Conservation (phyloP, 2,888 invertebrate species). For the Drosophila siamana region DNA sequence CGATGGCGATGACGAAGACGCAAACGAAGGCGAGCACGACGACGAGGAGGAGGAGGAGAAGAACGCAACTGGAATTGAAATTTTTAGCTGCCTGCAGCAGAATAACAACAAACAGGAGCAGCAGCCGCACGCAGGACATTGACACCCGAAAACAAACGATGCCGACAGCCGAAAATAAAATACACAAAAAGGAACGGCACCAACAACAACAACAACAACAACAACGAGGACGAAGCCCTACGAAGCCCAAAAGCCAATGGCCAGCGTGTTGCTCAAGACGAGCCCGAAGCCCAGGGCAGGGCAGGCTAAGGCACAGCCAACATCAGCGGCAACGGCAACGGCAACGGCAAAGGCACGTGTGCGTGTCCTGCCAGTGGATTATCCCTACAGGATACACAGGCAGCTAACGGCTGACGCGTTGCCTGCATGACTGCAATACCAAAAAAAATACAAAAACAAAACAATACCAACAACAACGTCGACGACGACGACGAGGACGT, state of each 20-base stretch:
- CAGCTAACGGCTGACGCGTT: conserved; percentile 39
- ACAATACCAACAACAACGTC: conserved; percentile 6
- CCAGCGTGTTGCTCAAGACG: conserved; percentile 39
- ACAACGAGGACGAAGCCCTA: conserved; percentile 71
- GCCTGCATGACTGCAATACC: conserved; percentile 30
- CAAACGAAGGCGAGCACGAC: conserved; percentile 2
- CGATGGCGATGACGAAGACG: conserved; percentile 29
- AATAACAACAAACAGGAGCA: conserved; percentile 35
- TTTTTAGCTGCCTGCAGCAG: conserved; percentile 56
- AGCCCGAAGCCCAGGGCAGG: background rate
- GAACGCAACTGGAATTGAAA: conserved; percentile 75
- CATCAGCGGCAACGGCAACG: background rate
- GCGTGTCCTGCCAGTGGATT: conserved; percentile 71
- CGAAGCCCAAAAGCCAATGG: conserved; percentile 77
- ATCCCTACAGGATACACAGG: conserved; percentile 65
- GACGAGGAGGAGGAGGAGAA: background rate
- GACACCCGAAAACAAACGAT: conserved; percentile 77
- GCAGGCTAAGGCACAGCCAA: no score
- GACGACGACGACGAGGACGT: conserved; percentile 1
- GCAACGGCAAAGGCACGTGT: conserved; percentile 61
- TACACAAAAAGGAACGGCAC: background rate
- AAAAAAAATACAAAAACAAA: no score
- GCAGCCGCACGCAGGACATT: conserved; percentile 74
- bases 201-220: conserved; percentile 4
- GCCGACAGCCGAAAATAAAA: conserved; percentile 69